These are phyloP conservation scores for Clusia tigrina DNA, from an alignment of 2,888 invertebrate species.

Conservation along the genomic window DNA sequence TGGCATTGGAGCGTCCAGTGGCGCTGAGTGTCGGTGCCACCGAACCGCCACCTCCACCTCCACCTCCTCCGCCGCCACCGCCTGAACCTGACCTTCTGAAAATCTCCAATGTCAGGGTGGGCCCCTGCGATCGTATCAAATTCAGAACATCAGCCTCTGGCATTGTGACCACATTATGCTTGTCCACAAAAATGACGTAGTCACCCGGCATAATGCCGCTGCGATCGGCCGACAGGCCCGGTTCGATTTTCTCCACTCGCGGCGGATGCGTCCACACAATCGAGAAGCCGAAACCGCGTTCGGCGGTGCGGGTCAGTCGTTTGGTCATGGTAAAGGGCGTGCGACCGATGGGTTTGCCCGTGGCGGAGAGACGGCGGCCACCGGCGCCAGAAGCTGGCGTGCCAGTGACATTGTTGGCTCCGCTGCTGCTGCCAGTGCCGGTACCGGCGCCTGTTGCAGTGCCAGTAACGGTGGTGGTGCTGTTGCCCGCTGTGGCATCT, in stretches of 20 bases:
- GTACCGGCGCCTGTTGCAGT: constrained; percentile 29
- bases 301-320: constrained; percentile 66
- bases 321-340: constrained; percentile 87
- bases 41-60: constrained; percentile 10
- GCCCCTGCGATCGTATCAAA: constrained; percentile 75
- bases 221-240: constrained; percentile 82
- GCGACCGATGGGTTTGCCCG: constrained; percentile 68
- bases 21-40: constrained; percentile 22
- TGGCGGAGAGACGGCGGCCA: constrained; percentile 53
- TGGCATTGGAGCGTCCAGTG: constrained; percentile 29
- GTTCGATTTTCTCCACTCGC: constrained; percentile 83
- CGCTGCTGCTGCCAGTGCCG: constrained; percentile 32
- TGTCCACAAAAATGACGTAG: constrained; percentile 87
- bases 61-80: constrained; percentile 22
- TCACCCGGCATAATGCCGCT: constrained; percentile 84
- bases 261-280: constrained; percentile 91
- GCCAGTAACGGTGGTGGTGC: constrained; percentile 42
- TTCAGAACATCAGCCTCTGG: constrained; percentile 76
- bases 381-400: constrained; percentile 25
- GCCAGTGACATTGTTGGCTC: constrained; percentile 60
- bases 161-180: constrained; percentile 85
- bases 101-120: constrained; percentile 75
- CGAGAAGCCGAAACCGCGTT: constrained; percentile 83
- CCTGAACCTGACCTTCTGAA: constrained; percentile 66
- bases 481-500: constrained; percentile 61